Evolutionary conservation across 1,140 invertebrate genomes (phyloP).

Genomic region (silkworm (Bombyx mori)): ASM3026992v2 NC_085128.1:13333001-13333500

Average conservation of each 20-base stretch:
- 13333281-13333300: slow-evolving; percentile 74
- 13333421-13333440: slow-evolving; percentile 50
- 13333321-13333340: slow-evolving; percentile 79
- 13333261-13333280: slow-evolving; percentile 52
- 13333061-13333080: slow-evolving; percentile 66
- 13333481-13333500: slow-evolving; percentile 77
- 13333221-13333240: slow-evolving; percentile 57
- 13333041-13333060: slow-evolving; percentile 44
- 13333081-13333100: slow-evolving; percentile 70
- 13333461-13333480: slow-evolving; percentile 46
- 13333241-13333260: slow-evolving; percentile 40
- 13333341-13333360: slow-evolving; percentile 39
- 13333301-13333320: slow-evolving; percentile 87
- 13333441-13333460: slow-evolving; percentile 57
- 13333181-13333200: slow-evolving; percentile 80
- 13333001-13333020: slow-evolving; percentile 44
- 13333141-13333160: slow-evolving; percentile 42
- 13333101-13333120: slow-evolving; percentile 71
- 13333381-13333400: slow-evolving; percentile 3
- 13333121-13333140: slow-evolving; percentile 50
- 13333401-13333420: slow-evolving; percentile 37
- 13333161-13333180: slow-evolving; percentile 76
- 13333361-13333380: neutral
- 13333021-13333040: slow-evolving; percentile 48
- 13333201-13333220: slow-evolving; percentile 67